Evolutionary conservation across 2,113 vertebrate genomes (phyloP).

Genomic region (Cygnus atratus): DNA sequence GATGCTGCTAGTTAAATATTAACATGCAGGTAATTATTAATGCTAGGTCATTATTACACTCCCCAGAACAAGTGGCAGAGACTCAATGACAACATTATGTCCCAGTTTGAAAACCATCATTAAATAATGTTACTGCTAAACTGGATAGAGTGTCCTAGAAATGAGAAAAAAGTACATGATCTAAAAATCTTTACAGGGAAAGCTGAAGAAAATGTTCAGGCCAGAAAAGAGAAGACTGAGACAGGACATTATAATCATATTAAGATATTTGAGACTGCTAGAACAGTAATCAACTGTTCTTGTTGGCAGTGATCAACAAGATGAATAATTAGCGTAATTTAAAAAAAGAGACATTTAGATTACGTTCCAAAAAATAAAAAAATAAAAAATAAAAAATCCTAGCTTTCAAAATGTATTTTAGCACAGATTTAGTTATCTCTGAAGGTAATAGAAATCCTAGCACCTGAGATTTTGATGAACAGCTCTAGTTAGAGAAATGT

Average conservation of each 20-base stretch:
- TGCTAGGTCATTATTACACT: background rate
- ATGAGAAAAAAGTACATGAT: background rate
- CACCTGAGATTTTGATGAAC: background rate
- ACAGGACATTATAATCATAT: background rate
- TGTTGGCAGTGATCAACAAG: background rate
- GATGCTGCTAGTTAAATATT: slow-evolving; percentile 4
- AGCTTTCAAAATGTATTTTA: background rate
- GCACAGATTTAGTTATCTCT: background rate
- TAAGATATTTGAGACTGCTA: background rate
- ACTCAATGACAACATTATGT: background rate
- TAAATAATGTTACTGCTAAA: background rate
- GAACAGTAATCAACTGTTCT: background rate
- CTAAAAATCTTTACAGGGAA: background rate
- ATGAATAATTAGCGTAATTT: background rate
- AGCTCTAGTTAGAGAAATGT: background rate
- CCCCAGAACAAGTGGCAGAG: background rate
- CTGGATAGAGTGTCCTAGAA: background rate
- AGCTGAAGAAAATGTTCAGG: background rate
- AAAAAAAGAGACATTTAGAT: background rate
- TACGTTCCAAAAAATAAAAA: background rate
- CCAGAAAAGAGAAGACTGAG: background rate
- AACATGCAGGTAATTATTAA: background rate
- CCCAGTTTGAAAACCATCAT: background rate
- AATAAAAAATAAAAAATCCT: background rate
- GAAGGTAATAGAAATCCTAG: background rate